Evolutionary conservation across 2,888 invertebrate species (phyloP).

Genomic region (Gryllus longicercus): DNA sequence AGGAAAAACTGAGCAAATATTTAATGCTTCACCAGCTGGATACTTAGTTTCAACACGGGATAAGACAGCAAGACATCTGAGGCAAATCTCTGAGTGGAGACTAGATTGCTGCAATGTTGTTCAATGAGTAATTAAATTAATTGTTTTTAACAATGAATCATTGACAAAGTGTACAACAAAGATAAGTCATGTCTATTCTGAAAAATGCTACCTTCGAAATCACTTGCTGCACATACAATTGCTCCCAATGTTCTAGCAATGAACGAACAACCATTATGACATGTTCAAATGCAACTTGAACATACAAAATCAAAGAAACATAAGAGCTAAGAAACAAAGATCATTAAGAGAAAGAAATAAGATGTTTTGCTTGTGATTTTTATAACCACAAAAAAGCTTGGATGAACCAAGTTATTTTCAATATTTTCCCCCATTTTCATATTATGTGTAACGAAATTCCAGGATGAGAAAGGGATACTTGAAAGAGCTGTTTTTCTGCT

Average conservation of each 20-base stretch:
- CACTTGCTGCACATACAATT: background rate
- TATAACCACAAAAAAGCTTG: background rate
- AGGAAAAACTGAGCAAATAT: conserved; percentile 59
- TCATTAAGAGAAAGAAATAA: background rate
- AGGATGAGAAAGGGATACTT: background rate
- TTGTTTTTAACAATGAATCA: background rate
- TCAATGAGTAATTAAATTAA: background rate
- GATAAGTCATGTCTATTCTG: background rate
- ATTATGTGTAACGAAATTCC: background rate
- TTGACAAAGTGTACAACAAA: background rate
- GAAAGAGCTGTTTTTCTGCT: background rate
- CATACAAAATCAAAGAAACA: background rate
- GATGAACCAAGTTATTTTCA: background rate
- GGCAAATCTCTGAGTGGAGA: background rate
- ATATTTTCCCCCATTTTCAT: background rate
- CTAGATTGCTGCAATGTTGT: background rate
- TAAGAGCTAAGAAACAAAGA: background rate
- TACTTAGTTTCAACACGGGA: background rate
- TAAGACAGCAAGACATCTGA: background rate
- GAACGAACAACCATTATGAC: background rate
- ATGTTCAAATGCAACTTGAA: background rate
- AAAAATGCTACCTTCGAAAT: background rate
- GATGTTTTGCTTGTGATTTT: background rate
- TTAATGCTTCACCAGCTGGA: background rate
- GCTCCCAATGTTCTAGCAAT: background rate